Conservation (phyloP, 2,888 invertebrate species). For the Beris morrisii region DNA sequence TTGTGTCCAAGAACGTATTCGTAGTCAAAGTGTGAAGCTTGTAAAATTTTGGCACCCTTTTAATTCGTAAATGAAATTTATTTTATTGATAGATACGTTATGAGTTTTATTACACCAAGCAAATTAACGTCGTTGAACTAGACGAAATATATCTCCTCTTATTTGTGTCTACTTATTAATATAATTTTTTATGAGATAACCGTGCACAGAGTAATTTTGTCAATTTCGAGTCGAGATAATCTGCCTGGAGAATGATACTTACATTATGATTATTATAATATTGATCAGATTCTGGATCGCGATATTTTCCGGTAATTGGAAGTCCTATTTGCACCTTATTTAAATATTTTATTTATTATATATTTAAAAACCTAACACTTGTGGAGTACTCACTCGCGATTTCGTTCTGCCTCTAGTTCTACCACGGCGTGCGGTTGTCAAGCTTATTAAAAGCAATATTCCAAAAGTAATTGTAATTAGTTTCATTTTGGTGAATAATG, state of each 20-base stretch:
- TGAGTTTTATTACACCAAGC: too few species aligned
- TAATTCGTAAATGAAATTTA: neutral
- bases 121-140: too few species aligned
- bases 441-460: slow-evolving; percentile 52
- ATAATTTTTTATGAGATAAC: too few species aligned
- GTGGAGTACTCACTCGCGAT: slow-evolving; percentile 63
- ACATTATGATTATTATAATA: slow-evolving; percentile 89
- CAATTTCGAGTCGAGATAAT: neutral
- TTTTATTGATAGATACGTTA: neutral
- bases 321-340: slow-evolving; percentile 77
- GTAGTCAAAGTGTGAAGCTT: slow-evolving; percentile 89
- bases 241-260: slow-evolving; percentile 51
- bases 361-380: slow-evolving; percentile 6
- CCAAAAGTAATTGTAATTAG: slow-evolving; percentile 48
- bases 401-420: slow-evolving; percentile 73
- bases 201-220: slow-evolving; percentile 19
- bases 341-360: neutral
- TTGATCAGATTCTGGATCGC: slow-evolving; percentile 87
- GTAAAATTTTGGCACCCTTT: slow-evolving; percentile 86
- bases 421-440: slow-evolving; percentile 65
- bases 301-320: slow-evolving; percentile 85
- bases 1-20: slow-evolving; percentile 94
- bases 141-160: too few species aligned
- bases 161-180: too few species aligned
- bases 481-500: slow-evolving; percentile 44